phyloP scores from a whole-genome alignment of 2,113 vertebrate genomes.

The Poeciliopsis retropinna region DNA sequence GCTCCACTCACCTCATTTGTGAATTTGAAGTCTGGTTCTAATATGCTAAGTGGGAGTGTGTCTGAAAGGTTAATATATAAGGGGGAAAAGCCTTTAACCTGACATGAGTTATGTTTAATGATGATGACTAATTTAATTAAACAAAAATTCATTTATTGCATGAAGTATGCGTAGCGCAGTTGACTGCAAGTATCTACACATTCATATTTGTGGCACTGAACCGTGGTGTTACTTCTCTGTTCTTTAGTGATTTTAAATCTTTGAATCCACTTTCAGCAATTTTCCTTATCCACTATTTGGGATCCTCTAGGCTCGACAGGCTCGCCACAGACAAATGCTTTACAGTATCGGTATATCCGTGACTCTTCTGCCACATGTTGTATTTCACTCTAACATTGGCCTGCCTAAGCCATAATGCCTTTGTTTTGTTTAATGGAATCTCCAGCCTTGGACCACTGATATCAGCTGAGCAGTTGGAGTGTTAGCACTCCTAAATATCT shows the following conservation, averaged over 20 bases:
- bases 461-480: constrained; percentile 89
- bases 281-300: constrained; percentile 69
- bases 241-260: constrained; percentile 57
- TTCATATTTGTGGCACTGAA: constrained; percentile 40
- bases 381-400: constrained; percentile 88
- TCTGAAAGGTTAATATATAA: constrained; percentile 87
- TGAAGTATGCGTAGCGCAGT: constrained; percentile 83
- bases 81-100: constrained; percentile 83
- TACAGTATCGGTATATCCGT: constrained; percentile 81
- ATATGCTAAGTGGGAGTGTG: constrained; percentile 79
- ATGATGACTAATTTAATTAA: constrained; percentile 89
- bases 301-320: constrained; percentile 66
- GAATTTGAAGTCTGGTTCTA: constrained; percentile 71
- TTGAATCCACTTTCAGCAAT: constrained; percentile 58
- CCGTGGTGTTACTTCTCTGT: constrained; percentile 26
- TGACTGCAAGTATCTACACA: constrained; percentile 21
- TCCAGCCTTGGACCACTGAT: constrained; percentile 86
- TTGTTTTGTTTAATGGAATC: constrained; percentile 94
- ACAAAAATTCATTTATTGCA: constrained; percentile 93
- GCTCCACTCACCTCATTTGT: constrained; percentile 62
- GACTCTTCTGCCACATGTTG: constrained; percentile 80
- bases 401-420: constrained; percentile 84
- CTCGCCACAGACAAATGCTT: constrained; percentile 57
- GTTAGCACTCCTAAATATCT: constrained; percentile 99
- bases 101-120: constrained; percentile 85